Conservation (phyloP, 1,140 invertebrate genomes). For the Cotesia vestalis region DNA sequence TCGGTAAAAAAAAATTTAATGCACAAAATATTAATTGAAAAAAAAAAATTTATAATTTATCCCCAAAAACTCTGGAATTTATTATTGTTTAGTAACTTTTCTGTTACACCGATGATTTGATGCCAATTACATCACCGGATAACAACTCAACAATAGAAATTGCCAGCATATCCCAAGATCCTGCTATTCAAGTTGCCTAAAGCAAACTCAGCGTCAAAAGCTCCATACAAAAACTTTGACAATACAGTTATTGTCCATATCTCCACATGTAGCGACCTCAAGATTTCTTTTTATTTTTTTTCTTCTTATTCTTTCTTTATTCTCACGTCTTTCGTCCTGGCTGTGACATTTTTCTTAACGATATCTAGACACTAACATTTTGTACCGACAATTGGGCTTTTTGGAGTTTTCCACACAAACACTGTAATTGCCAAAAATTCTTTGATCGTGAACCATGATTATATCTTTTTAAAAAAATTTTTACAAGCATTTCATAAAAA, state of each 20-base stretch:
- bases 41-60: too few relatives aligned
- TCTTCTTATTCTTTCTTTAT: neutral
- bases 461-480: too few relatives aligned
- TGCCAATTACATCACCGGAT: slow-evolving; percentile 52
- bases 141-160: slow-evolving; percentile 49
- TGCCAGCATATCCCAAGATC: slow-evolving; percentile 39
- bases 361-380: slow-evolving; percentile 4
- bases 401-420: too few relatives aligned
- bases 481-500: too few relatives aligned
- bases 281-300: neutral
- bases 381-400: neutral
- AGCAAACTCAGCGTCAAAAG: neutral
- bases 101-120: slow-evolving; percentile 44
- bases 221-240: slow-evolving; percentile 16
- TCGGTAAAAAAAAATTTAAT: too few relatives aligned
- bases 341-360: slow-evolving; percentile 3
- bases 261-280: slow-evolving; percentile 8
- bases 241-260: slow-evolving; percentile 12
- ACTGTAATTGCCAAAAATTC: too few relatives aligned
- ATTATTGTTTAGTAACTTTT: slow-evolving; percentile 45
- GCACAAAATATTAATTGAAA: too few relatives aligned
- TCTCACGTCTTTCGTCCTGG: slow-evolving; percentile 6
- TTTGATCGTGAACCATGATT: too few relatives aligned
- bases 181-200: slow-evolving; percentile 10
- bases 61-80: slow-evolving; percentile 34